A percentile compares a stretch with the other conserved stretches of the same genome.
Conservation (phyloP, 2,113 vertebrate genomes). For the Narcine bancroftii region DNA sequence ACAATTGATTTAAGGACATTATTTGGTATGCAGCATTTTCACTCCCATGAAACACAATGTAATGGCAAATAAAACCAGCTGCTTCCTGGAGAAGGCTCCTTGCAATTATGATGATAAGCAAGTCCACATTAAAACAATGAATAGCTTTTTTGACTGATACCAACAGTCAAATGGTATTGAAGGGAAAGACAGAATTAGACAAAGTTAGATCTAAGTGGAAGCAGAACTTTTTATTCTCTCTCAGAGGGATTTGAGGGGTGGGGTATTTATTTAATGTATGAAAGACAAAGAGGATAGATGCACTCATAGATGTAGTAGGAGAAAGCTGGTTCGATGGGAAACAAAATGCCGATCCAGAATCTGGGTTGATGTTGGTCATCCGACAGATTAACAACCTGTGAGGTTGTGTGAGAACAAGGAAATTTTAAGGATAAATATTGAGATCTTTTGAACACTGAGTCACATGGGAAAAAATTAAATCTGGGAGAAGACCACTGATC, state of each 20-base stretch:
- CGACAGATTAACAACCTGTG: not conserved
- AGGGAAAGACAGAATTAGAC: not conserved
- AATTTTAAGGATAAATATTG: not conserved
- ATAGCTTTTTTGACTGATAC: not conserved
- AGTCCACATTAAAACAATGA: not conserved
- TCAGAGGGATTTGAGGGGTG: not conserved
- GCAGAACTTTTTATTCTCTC: not conserved
- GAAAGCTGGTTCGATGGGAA: not conserved
- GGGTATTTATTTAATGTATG: not conserved
- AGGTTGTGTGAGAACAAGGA: not conserved
- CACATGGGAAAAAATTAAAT: not conserved
- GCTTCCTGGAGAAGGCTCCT: not conserved
- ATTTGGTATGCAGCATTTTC: not conserved
- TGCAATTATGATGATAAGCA: not conserved
- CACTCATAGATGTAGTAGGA: not conserved
- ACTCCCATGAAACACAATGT: not conserved
- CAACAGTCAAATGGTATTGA: not conserved
- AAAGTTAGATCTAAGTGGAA: not conserved
- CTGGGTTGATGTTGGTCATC: not conserved
- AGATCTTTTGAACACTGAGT: not conserved
- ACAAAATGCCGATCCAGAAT: no score
- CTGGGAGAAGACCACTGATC: not conserved
- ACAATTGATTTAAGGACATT: not conserved
- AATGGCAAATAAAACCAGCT: not conserved
- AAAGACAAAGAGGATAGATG: not conserved